Conservation (phyloP, 1,140 invertebrate genomes). For the Lanistes nyassanus region DNA sequence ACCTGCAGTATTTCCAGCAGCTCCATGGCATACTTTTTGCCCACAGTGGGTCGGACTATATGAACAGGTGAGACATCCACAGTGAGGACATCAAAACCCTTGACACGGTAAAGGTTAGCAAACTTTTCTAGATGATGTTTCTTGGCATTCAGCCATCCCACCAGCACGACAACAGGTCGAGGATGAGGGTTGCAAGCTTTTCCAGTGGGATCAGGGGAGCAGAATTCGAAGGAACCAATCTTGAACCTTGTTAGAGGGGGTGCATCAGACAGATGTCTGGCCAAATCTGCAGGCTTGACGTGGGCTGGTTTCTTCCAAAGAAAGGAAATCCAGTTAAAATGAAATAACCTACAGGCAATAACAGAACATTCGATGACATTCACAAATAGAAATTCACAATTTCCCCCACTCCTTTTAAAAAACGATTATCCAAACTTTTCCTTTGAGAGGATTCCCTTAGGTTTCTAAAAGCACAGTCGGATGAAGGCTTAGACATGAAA, state of each 20-base stretch:
- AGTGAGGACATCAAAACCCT: slow-evolving; percentile 10
- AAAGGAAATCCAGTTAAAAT: too few relatives aligned
- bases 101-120: slow-evolving; percentile 4
- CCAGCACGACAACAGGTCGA: slow-evolving; percentile 12
- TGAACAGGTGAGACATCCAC: slow-evolving; percentile 13
- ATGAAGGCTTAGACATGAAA: too few relatives aligned
- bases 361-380: too few relatives aligned
- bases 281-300: not conserved
- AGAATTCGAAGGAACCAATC: slow-evolving; percentile 10
- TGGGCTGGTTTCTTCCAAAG: too few relatives aligned
- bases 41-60: slow-evolving; percentile 2
- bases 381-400: too few relatives aligned
- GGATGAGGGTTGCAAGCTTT: slow-evolving; percentile 13
- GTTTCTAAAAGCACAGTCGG: too few relatives aligned
- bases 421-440: too few relatives aligned
- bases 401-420: too few relatives aligned
- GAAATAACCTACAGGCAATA: too few relatives aligned
- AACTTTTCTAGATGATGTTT: slow-evolving; percentile 16
- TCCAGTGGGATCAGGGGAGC: not conserved
- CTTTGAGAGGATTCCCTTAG: too few relatives aligned
- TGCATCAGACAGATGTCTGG: not conserved
- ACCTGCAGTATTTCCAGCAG: slow-evolving; percentile 18
- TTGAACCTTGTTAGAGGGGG: not conserved
- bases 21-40: slow-evolving; percentile 9
- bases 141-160: slow-evolving; percentile 25